A percentile compares a stretch with the other conserved stretches of the same genome.
phyloP scores from a whole-genome alignment of 35 echinoderm and acorn worm genomes.

The Chiridota heheva region DNA sequence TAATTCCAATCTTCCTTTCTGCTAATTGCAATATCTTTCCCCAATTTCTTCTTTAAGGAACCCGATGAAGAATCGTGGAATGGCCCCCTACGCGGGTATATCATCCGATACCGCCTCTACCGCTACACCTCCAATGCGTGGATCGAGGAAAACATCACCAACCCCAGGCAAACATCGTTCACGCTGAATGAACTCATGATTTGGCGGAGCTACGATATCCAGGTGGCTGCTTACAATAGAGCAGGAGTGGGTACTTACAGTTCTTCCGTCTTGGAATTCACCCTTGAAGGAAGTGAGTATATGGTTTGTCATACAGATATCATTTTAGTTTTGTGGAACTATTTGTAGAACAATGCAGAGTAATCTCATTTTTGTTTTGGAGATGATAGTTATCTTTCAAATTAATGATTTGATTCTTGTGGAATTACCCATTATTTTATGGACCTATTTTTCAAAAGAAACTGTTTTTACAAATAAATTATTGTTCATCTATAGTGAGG shows the following conservation, averaged over 20 bases:
- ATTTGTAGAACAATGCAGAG: not conserved
- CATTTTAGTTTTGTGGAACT: not conserved
- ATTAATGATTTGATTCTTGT: no score
- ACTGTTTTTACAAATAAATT: no score
- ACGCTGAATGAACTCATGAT: constrained; percentile 60
- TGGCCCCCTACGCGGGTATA: constrained; percentile 70
- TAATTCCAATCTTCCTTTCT: no score
- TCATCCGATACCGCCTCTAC: constrained; percentile 58
- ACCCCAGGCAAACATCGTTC: constrained; percentile 63
- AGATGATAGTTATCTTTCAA: not conserved
- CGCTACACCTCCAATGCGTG: constrained; percentile 45
- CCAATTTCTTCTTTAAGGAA: no score
- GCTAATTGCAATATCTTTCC: no score
- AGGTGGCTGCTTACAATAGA: constrained; percentile 81
- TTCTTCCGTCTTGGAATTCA: constrained; percentile 51
- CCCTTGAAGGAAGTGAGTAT: constrained; percentile 80
- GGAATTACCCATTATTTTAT: no score
- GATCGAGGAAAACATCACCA: constrained; percentile 55
- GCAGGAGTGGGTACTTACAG: constrained; percentile 75
- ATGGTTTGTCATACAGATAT: no score
- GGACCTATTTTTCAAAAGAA: no score
- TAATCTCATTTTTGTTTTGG: not conserved
- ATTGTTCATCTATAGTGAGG: no score
- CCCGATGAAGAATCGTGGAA: constrained; percentile 84
- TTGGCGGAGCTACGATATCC: constrained; percentile 82